phyloP scores from a whole-genome alignment of 2,113 vertebrate genomes.

The Colinus virginianus region DNA sequence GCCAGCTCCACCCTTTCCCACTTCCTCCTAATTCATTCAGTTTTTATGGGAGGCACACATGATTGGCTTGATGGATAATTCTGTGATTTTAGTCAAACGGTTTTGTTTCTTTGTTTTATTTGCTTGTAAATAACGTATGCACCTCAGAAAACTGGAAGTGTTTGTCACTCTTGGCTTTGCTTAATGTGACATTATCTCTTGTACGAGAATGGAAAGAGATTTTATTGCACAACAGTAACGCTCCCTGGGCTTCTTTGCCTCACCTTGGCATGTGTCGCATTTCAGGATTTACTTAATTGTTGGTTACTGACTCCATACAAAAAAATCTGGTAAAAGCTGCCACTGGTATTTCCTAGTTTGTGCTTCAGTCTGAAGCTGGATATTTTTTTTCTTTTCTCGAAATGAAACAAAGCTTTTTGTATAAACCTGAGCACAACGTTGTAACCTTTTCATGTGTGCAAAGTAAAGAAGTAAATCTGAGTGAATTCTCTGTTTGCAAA shows the following conservation, averaged over 20 bases:
- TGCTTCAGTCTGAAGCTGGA: background rate
- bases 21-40: slow-evolving; percentile 20
- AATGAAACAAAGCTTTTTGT: background rate
- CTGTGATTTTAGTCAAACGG: rapidly evolving
- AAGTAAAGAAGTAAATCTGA: background rate
- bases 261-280: rapidly evolving
- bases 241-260: background rate
- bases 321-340: background rate
- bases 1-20: background rate
- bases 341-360: background rate
- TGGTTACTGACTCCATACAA: background rate
- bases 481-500: background rate
- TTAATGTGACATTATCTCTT: background rate
- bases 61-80: background rate
- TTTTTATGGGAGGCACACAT: background rate
- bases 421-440: background rate
- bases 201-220: background rate
- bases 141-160: background rate
- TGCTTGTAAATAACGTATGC: background rate
- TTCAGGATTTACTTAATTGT: background rate
- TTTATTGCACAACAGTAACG: background rate
- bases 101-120: background rate
- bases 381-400: background rate
- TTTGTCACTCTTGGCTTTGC: background rate
- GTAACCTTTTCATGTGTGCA: background rate